These are phyloP conservation scores for Hemitrygon akajei DNA, from an alignment of 2,797 vertebrate species.

Conservation along the genomic window DNA sequence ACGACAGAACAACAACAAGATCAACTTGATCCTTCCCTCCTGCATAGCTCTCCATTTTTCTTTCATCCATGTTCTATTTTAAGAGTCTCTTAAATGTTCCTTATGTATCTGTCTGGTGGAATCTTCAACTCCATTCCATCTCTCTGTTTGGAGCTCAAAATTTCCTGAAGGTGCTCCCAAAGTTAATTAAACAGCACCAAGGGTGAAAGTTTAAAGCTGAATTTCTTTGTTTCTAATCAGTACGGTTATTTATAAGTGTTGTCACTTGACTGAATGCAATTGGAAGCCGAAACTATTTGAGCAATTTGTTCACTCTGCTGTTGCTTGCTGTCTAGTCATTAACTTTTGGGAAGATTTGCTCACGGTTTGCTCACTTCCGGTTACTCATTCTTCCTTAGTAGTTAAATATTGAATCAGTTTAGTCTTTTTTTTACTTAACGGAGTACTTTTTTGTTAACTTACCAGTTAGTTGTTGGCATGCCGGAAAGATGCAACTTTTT, in stretches of 20 bases:
- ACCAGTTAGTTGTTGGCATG: not conserved
- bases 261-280: not conserved
- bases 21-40: no score
- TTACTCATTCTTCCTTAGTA: not conserved
- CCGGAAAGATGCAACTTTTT: not conserved
- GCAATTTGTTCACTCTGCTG: not conserved
- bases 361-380: not conserved
- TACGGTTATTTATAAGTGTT: not conserved
- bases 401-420: not conserved
- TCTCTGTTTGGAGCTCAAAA: not conserved
- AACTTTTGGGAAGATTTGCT: not conserved
- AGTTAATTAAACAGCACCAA: not conserved
- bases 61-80: no score
- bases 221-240: not conserved
- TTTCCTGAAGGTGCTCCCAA: not conserved
- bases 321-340: not conserved
- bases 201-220: not conserved
- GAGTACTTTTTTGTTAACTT: not conserved
- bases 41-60: no score
- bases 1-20: no score
- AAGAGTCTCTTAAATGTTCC: no score
- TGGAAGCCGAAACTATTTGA: not conserved
- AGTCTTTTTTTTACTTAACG: not conserved
- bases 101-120: not conserved
- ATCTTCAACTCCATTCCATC: not conserved